Conservation (phyloP, 2,888 invertebrate genomes). For the Pollenia amentaria region DNA sequence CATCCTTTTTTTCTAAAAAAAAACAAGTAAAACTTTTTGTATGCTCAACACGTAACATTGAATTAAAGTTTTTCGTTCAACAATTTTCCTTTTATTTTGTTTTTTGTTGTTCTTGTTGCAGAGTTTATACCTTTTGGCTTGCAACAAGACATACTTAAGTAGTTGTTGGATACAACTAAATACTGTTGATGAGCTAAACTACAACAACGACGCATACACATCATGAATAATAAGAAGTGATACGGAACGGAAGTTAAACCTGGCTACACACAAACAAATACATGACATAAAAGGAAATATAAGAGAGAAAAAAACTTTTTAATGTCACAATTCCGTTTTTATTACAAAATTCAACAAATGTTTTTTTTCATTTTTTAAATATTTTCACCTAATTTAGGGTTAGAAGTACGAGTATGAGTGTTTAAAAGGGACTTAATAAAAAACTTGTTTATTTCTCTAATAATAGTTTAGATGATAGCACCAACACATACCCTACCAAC, state of each 20-base stretch:
- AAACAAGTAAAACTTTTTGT: constrained; percentile 12
- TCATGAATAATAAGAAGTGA: constrained; percentile 51
- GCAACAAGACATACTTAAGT: constrained; percentile 38
- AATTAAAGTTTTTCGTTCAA: constrained; percentile 39
- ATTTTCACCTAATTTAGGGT: background rate
- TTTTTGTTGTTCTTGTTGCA: background rate
- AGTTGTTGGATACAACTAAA: constrained; percentile 56
- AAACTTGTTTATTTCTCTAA: constrained; percentile 59
- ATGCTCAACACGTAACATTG: constrained; percentile 65
- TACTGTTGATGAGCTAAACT: constrained; percentile 67
- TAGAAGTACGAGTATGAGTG: background rate
- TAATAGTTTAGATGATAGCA: constrained; percentile 52
- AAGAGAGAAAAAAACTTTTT: constrained; percentile 14
- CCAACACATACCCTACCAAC: background rate
- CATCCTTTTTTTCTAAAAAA: background rate
- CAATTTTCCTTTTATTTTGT: constrained; percentile 10
- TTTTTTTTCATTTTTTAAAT: constrained; percentile 1
- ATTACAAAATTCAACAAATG: constrained; percentile 26
- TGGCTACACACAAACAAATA: background rate
- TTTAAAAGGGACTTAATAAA: constrained; percentile 30
- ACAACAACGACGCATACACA: constrained; percentile 22
- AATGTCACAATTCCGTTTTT: constrained; percentile 54
- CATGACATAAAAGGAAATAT: constrained; percentile 14
- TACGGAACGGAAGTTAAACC: background rate
- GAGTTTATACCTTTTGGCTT: constrained; percentile 28